Conservation (phyloP, 2,113 vertebrate genomes). For the Takifugu bimaculatus region DNA sequence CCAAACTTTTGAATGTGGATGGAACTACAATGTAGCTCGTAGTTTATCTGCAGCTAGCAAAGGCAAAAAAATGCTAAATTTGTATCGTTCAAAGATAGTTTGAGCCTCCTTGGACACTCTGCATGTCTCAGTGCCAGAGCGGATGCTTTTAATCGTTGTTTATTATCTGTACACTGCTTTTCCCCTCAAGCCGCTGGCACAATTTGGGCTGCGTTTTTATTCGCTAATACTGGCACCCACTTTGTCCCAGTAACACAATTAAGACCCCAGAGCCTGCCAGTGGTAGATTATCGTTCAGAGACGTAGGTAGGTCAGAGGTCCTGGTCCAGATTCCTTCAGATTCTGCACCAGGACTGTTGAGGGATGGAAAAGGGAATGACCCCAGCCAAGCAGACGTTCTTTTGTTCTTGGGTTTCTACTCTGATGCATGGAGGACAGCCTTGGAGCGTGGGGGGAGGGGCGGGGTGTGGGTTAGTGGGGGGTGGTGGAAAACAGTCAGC, state of each 20-base stretch:
- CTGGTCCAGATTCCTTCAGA: constrained; percentile 15
- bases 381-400: not conserved
- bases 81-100: too few relatives aligned
- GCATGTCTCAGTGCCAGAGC: too few relatives aligned
- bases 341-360: constrained; percentile 16
- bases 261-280: constrained; percentile 36
- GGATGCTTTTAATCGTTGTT: not conserved
- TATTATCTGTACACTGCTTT: constrained; percentile 1
- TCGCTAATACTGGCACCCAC: constrained; percentile 45
- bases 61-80: too few relatives aligned
- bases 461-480: not conserved
- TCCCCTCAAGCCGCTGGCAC: not conserved
- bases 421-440: constrained; percentile 30
- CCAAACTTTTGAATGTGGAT: too few relatives aligned
- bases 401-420: constrained; percentile 13
- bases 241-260: constrained; percentile 60
- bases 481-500: constrained; percentile 25
- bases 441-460: constrained; percentile 16
- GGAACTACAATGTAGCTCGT: too few relatives aligned
- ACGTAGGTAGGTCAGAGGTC: constrained; percentile 26
- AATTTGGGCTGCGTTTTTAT: constrained; percentile 20
- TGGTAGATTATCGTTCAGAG: constrained; percentile 47
- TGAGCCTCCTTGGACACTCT: too few relatives aligned
- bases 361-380: constrained; percentile 5
- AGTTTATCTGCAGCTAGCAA: too few relatives aligned